Evolutionary conservation across 2,797 vertebrate genomes (phyloP), one percentile per base, ranked within the genome.

Genomic region (Propithecus perrieri): DNA sequence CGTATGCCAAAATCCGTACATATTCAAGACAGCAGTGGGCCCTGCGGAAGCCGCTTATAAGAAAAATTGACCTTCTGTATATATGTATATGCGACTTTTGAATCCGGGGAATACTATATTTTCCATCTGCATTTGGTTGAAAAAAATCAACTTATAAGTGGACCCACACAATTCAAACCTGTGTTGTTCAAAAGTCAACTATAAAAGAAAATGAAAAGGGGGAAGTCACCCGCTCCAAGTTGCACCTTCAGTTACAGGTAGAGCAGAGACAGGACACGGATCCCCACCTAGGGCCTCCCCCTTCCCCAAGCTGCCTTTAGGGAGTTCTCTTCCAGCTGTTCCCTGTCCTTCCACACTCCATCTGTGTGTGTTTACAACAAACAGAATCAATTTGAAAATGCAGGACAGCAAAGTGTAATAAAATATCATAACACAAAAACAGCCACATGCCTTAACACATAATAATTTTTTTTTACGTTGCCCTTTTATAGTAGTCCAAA

Each of bases 351-450:
- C 12, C 5, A 28, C 53, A 43, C 24, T 61, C 78, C 94, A 92
- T 97, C 94, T 94, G 94, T 91, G 81, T 28, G 0, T 72, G 46
- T 92, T 91, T 79, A 84, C 53, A 65, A 48, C 35, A 79, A 17
- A 83, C 20, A 85, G 84, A 71, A 48, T 50, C 74, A 33, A 55
- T 84, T 28, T 76, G 84, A 95, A 94, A 96, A 93, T 6, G 5
- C 46, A 57, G 57, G 59, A 50, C n/a, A 79, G 55, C 61, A 43
- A 97, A 74, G n/a, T 48, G 24, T 83, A 71, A 67, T 88, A 85
- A 95, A 93, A 85, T 86, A 57, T 38, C 53, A 35, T 50, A 91
- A 83, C 43, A 78, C 84, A 61, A 72, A 92, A 94, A 80, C 41
- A 85, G 20, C 74, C 50, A 57, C 4, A 14, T 74, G 87, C 76